Base-by-base conservation (phyloP, 1,140 invertebrate genomes). In the Camponotus vicinus region DNA sequence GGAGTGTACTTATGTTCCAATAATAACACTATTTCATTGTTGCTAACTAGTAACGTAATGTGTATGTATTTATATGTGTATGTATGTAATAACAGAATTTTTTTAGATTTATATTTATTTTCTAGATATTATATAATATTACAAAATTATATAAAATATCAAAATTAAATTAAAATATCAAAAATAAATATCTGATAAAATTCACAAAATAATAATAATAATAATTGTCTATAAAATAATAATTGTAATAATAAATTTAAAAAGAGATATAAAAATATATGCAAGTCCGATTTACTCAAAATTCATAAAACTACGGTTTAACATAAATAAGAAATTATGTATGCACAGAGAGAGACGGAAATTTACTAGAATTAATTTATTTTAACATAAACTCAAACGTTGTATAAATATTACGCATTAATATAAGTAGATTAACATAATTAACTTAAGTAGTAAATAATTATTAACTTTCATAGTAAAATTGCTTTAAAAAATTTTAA, bases 361-460 rank as follows among this genome's bases (percentile, higher is more conserved):
- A 73, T 57, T 75, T 73, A 73, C 9, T 40, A 32, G 21, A 57
- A 75, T 57, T 57, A 34, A 75, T 75, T n/a, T 57, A 18, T 75
- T 18, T 75, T 27, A 27, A 27, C 27, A 27, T 27, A 27, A 27
- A 27, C 27, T 27, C 27, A 27, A 27, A 27, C 27, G 27, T 21
- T 21, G 21, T 27, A 73, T 57, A 21, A 37, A 7, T 5, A 37
- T 75, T 57, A n/a, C n/a, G 7, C 3, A 8, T n/a, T 57, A 75
- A 34, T 73, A 52, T 73, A 52, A 37, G 18, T 37, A 40, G 45
- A 61, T 76, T 61, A 27, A 21, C 8, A 27, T 61, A 42, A 42
- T 61, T 76, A 61, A 76, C 3, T 40, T 40, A 57, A 76, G 42
- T 40, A 61, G 21, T 1, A 32, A 59, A 57, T 59, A 40, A 75